Base-by-base conservation (phyloP, 2,888 invertebrate genomes). In the Synergus laeviventris region DNA sequence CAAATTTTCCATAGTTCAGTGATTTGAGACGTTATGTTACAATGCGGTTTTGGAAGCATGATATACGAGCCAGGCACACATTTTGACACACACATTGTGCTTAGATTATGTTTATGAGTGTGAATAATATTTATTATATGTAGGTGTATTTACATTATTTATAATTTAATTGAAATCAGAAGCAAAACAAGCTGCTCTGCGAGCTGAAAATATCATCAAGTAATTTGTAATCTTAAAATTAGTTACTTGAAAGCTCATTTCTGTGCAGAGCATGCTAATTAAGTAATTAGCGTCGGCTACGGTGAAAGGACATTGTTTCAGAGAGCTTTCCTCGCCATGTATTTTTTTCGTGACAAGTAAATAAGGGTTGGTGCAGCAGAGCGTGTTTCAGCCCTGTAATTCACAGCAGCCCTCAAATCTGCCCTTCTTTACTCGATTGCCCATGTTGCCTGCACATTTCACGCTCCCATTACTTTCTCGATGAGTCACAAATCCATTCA, bases 401-500 rank as follows among this genome's bases (percentile, higher is more conserved):
- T 70, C 45, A 70, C 45, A 70, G 45, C 24, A 42, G 45, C 66
- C 66, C 66, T 70, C 66, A 49, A 70, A 70, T 70, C 45, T 70
- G 66, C 66, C 66, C 66, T 66, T 70, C 66, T 66, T 70, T 70
- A 70, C 49, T 24, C 31, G 42, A 70, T 70, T 70, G 45, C 45
- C 66, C 45, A 45, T 70, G 66, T 70, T 70, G 66, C 66, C 45
- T 45, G 49, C n/a, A 45, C 66, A 70, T 70, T 70, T 70, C 45
- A 70, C 66, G 66, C 66, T 45, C 66, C 66, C 66, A 70, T 70
- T 70, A 70, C 66, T 70, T 70, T 70, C 66, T 31, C 31, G 24
- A 64, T 70, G 66, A 70, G 66, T 70, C 66, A 70, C 45, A 70
- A 70, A 70, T n/a, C 24, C 66, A 70, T 70, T 70, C 66, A 70